Percentiles rank a stretch among this genome's conserved stretches.
Evolutionary conservation across 2,888 invertebrate genomes (phyloP).

Genomic region (Rutpela maculata): DNA sequence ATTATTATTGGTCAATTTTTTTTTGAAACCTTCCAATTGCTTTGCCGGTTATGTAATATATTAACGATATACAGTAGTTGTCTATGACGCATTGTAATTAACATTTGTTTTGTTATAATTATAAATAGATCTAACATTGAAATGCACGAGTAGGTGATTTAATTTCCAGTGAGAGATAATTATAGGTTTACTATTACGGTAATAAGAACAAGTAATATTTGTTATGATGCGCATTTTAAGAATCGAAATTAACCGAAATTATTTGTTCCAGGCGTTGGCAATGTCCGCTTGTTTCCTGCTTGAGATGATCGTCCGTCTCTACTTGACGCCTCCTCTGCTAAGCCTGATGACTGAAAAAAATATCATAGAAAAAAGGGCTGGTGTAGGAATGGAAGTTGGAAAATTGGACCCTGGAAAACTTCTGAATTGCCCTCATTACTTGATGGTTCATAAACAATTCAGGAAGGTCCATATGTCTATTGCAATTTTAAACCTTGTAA

Average conservation of each 20-base stretch:
- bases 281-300: constrained; percentile 82
- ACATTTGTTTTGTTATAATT: not conserved
- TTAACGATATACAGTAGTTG: not conserved
- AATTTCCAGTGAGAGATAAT: not conserved
- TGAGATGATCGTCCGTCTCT: constrained; percentile 85
- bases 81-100: not conserved
- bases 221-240: no score
- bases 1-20: no score
- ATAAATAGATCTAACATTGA: not conserved
- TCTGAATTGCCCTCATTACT: constrained; percentile 86
- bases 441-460: constrained; percentile 84
- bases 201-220: not conserved
- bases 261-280: constrained; percentile 78
- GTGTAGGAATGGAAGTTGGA: constrained; percentile 88
- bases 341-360: constrained; percentile 85
- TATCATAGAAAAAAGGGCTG: constrained; percentile 84
- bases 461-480: constrained; percentile 86
- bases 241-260: no score
- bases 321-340: constrained; percentile 85
- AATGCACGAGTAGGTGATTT: not conserved
- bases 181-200: not conserved
- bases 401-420: constrained; percentile 83
- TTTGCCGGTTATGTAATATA: not conserved
- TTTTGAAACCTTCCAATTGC: constrained; percentile 50
- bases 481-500: constrained; percentile 87